Base-by-base conservation (phyloP, 2,113 vertebrate species). In the Ochotona princeps region DNA sequence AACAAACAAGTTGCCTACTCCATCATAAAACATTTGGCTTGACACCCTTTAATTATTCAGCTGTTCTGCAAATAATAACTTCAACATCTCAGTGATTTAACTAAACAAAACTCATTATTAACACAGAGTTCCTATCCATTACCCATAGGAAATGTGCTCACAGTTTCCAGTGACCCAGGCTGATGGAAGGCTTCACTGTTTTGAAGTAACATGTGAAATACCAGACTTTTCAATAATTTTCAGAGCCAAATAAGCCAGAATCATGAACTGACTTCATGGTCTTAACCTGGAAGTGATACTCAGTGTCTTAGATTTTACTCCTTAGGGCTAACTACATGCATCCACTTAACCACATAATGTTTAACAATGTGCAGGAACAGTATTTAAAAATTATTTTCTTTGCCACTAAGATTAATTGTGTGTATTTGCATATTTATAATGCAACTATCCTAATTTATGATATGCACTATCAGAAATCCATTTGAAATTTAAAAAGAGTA, bases 301-400 rank as follows among this genome's bases (percentile, higher is more conserved):
- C 65, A 54, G 38, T 12, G 83, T 83, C 47, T 67, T 92, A 83
- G 20, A 63, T 83, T 38, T 57, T 91, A 44, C 86, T 76, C 82
- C 28, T 8, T 38, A 49, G 17, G 26, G 86, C 17, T 21, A 47
- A 10, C 87, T 65, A 63, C 26, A 28, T 66, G 10, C 35, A 75
- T 83, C 49, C 7, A 74, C 18, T 69, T 86, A 73, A 89, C 60
- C 83, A 3, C 3, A 66, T 9, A 65, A 14, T 18, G 23, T 28
- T 70, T 44, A 18, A 25, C 66, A 93, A 69, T n/a, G 7, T 69
- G 32, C 51, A 18, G 54, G 83, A 60, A 10, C 13, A 78, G 25
- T 70, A 66, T 49, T 75, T 82, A 26, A 11, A 47, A 63, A 79
- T 76, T 67, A 49, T 20, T 84, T 8, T 91, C 47, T 89, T 57